A percentile compares a stretch with the other conserved stretches of the same genome.
These are phyloP conservation scores for Suncus etruscus DNA, from an alignment of 2,113 vertebrate species.

Conservation along the genomic window DNA sequence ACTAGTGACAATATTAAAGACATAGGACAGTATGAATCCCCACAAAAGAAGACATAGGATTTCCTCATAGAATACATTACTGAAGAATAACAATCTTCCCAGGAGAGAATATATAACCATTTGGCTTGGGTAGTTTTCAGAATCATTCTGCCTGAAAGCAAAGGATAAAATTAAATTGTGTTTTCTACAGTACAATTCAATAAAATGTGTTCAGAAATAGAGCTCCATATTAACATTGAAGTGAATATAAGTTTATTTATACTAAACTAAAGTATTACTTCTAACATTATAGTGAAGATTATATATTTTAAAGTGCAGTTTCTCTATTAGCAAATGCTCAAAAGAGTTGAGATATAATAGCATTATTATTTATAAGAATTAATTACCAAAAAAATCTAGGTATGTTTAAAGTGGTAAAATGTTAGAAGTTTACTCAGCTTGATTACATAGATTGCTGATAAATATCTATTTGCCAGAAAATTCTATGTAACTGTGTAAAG, in stretches of 20 bases:
- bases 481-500: background rate
- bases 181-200: background rate
- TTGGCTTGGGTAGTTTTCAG: background rate
- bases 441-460: background rate
- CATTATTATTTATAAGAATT: background rate
- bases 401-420: background rate
- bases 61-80: background rate
- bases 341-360: background rate
- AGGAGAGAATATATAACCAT: background rate
- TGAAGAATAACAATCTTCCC: background rate
- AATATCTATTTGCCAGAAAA: conserved; percentile 46
- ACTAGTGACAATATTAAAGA: conserved; percentile 38
- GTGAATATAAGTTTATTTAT: conserved; percentile 23
- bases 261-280: background rate
- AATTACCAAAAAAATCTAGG: background rate
- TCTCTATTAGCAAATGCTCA: conserved; percentile 12
- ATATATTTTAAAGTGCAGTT: background rate
- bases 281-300: background rate
- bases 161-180: background rate
- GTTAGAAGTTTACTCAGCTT: conserved; percentile 47
- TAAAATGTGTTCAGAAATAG: conserved; percentile 49
- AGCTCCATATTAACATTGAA: background rate
- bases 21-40: background rate
- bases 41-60: background rate
- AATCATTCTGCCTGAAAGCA: conserved; percentile 48